A percentile compares a stretch with the other conserved stretches of the same genome.
These are phyloP conservation scores for Drosophila paranaensis DNA, from an alignment of 2,888 invertebrate species.

Conservation along the genomic window DNA sequence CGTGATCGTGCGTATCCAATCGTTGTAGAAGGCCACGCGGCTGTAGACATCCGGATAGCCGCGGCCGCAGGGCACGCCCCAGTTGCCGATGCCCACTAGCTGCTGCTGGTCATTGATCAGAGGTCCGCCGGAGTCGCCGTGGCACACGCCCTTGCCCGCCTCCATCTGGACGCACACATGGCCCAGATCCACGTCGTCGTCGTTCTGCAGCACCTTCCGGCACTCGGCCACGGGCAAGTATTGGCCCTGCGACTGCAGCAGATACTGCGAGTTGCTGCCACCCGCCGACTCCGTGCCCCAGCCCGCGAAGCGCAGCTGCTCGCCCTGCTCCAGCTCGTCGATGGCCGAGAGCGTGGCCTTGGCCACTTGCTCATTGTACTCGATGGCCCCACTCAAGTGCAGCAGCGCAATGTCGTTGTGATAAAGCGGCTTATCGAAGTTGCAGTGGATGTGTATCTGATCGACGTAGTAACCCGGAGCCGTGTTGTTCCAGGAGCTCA, in stretches of 20 bases:
- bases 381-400: conserved; percentile 86
- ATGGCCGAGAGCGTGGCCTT: conserved; percentile 85
- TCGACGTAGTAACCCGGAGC: conserved; percentile 51
- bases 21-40: conserved; percentile 71
- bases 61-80: conserved; percentile 78
- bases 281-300: conserved; percentile 86
- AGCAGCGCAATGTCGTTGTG: conserved; percentile 89
- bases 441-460: conserved; percentile 64
- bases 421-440: conserved; percentile 67
- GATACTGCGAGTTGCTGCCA: conserved; percentile 85
- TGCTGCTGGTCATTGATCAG: conserved; percentile 62
- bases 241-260: conserved; percentile 86
- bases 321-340: conserved; percentile 83
- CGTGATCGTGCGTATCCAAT: conserved; percentile 74
- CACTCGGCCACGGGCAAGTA: conserved; percentile 86
- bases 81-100: conserved; percentile 77
- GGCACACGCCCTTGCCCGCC: conserved; percentile 85
- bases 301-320: conserved; percentile 86
- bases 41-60: conserved; percentile 80
- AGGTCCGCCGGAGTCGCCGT: conserved; percentile 77
- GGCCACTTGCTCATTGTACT: conserved; percentile 85
- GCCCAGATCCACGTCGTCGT: conserved; percentile 85
- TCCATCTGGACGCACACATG: conserved; percentile 87
- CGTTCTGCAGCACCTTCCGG: conserved; percentile 83
- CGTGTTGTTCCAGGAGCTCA: conserved; percentile 50